Base-by-base conservation (phyloP, 1,140 invertebrate species). In the Hypsibius dujardini region DNA sequence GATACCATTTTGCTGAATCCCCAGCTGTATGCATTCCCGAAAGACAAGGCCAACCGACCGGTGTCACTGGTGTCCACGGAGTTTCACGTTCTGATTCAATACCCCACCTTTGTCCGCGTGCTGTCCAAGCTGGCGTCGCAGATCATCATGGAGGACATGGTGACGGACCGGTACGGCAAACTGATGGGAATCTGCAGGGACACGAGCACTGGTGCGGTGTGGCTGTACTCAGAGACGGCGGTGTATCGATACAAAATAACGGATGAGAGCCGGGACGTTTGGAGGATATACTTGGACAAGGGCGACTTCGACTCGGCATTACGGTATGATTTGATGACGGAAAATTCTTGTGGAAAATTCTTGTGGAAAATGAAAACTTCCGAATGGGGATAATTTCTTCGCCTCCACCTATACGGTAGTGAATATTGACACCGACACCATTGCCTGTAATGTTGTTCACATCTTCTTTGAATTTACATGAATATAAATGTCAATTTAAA, bases 31-130 rank as follows among this genome's bases (percentile, higher is more conserved):
- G 71, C 73, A 60, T 77, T 76, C 47, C 75, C 77, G 45, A 75
- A 76, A 50, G 70, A 71, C 46, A 67, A 72, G 47, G 72, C 74
- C 3, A 47, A 59, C 12, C 59, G 59, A 84, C 90, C 91, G 0
- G 79, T 88, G 2, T 84, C 87, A 0, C 88, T 95, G 76, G 86
- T 90, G 1, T 77, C 94, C 15, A 95, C 92, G 1, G 87, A 95
- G 78, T 95, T 93, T 80, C 92, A 97, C 79, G 86, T 87, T 12
- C 77, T 95, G 12, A 80, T 95, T 1, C 84, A 93, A 46, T 95
- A 90, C 77, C 81, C 84, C 76, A 76, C 47, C 75, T 78, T 78
- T 72, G 84, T 95, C 1, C 89, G 88, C 78, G 90, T 87, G 1
- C 82, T 95, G 50, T 94, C 89, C 71, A 79, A 90, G 3, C 80